Conservation (phyloP, 2,797 vertebrate species). For the Cephalopachus bancanus region DNA sequence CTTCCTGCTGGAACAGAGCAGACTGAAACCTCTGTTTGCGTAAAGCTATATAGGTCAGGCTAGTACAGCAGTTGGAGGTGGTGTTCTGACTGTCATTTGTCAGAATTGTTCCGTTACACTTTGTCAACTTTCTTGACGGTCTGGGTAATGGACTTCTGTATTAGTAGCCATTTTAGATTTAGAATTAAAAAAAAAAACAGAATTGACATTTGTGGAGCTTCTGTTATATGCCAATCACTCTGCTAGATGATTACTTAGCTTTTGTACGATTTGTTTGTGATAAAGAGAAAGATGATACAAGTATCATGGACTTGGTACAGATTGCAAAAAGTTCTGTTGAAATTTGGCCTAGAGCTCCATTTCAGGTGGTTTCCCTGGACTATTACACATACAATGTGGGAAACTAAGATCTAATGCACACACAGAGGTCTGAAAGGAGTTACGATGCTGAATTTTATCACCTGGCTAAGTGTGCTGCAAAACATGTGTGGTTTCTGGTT, state of each 20-base stretch:
- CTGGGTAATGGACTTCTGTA: not conserved
- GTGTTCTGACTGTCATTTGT: not conserved
- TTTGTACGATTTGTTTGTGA: not conserved
- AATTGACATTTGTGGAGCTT: not conserved
- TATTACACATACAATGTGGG: not conserved
- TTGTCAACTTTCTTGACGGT: constrained; percentile 15
- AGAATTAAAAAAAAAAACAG: not conserved
- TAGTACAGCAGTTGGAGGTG: not conserved
- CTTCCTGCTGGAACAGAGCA: not conserved
- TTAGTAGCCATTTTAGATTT: not conserved
- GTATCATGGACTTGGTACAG: not conserved
- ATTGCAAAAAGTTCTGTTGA: not conserved
- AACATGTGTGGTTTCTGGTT: not conserved
- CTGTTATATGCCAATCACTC: not conserved
- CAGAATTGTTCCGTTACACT: not conserved
- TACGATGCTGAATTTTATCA: not conserved
- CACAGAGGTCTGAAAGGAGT: not conserved
- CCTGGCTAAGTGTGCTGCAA: not conserved
- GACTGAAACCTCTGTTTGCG: not conserved
- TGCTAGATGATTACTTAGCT: not conserved
- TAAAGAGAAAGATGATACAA: not conserved
- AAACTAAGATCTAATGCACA: not conserved
- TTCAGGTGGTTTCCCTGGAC: constrained; percentile 38
- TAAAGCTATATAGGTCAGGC: not conserved
- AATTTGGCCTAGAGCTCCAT: not conserved